Percentiles rank a stretch among this genome's conserved stretches.
Evolutionary conservation across 1,140 invertebrate genomes (phyloP).

Genomic region (Drosophila pallidifrons): DNA sequence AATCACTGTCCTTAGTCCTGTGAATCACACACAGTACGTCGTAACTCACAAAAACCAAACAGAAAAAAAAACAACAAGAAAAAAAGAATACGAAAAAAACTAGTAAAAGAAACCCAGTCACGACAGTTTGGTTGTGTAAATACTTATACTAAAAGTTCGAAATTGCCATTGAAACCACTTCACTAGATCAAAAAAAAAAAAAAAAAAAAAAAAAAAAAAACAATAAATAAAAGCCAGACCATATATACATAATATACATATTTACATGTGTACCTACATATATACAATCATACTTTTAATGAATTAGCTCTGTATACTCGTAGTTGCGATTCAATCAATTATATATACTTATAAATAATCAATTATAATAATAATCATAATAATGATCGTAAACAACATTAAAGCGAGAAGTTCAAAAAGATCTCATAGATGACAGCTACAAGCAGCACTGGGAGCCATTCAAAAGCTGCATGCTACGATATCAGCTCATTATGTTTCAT

Average conservation of each 20-base stretch:
- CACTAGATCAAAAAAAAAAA: constrained; percentile 1
- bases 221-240: constrained; percentile 4
- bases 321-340: constrained; percentile 44
- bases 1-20: constrained; percentile 41
- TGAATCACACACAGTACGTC: constrained; percentile 16
- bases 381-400: constrained; percentile 5
- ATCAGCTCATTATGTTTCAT: constrained; percentile 7
- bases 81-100: not conserved
- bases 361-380: constrained; percentile 30
- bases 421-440: not conserved
- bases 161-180: constrained; percentile 26
- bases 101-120: constrained; percentile 2
- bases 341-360: constrained; percentile 5
- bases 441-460: constrained; percentile 11
- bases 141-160: constrained; percentile 42
- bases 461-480: constrained; percentile 33
- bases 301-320: constrained; percentile 23
- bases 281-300: constrained; percentile 28
- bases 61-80: not conserved
- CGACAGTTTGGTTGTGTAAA: constrained; percentile 47
- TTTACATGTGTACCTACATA: not conserved
- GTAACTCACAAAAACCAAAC: constrained; percentile 21
- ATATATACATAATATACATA: not conserved
- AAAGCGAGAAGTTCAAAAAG: not conserved
- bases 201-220: not conserved